phyloP scores from a whole-genome alignment of 2,113 vertebrate genomes.

The Merops nubicus region DNA sequence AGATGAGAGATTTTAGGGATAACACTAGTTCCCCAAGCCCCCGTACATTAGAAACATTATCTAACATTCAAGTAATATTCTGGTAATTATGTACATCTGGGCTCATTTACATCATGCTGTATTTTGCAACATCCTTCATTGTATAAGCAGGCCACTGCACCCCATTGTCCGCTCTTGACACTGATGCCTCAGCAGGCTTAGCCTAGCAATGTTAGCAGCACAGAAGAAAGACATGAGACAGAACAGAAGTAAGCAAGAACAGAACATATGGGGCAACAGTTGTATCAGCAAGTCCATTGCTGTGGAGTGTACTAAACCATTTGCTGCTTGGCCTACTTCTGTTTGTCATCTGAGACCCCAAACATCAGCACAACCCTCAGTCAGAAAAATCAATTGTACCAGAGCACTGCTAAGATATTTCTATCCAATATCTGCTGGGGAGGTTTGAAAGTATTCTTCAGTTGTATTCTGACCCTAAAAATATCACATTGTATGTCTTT shows the following conservation, averaged over 20 bases:
- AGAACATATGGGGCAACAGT: neutral
- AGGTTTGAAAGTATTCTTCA: neutral
- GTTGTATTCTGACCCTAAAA: neutral
- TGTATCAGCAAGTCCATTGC: neutral
- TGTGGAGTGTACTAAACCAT: neutral
- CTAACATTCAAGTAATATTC: neutral
- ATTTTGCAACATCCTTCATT: neutral
- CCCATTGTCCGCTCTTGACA: fast-evolving
- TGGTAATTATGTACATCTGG: fast-evolving
- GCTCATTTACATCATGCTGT: neutral
- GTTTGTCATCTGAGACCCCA: neutral
- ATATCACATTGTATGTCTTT: neutral
- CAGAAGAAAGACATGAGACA: neutral
- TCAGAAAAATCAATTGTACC: neutral
- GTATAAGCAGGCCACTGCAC: neutral
- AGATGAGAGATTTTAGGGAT: neutral
- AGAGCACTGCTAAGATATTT: neutral
- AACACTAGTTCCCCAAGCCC: neutral
- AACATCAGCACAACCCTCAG: neutral
- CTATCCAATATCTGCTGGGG: neutral
- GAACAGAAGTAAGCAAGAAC: neutral
- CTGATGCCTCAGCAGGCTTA: neutral
- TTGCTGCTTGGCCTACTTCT: neutral
- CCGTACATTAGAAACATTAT: neutral
- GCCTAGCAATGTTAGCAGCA: neutral